Conservation (phyloP, 2,888 invertebrate genomes). For the Netelia inedita region DNA sequence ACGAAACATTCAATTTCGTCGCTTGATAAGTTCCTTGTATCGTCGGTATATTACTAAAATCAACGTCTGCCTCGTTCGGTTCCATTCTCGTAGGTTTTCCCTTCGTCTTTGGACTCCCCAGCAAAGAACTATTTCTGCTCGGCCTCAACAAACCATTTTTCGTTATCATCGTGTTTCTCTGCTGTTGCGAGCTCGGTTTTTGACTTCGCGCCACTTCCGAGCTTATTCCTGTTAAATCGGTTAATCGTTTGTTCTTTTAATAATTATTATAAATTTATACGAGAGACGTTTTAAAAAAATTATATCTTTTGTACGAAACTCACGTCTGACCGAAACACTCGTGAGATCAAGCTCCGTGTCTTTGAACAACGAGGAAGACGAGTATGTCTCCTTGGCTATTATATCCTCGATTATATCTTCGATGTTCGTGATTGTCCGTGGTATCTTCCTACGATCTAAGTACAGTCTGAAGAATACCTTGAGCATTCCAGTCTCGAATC, state of each 20-base stretch:
- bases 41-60: constrained; percentile 82
- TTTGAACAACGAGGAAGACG: constrained; percentile 90
- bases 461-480: constrained; percentile 92
- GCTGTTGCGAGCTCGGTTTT: constrained; percentile 75
- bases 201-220: constrained; percentile 73
- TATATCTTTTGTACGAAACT: constrained; percentile 76
- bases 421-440: constrained; percentile 91
- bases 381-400: constrained; percentile 90
- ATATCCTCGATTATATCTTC: constrained; percentile 92
- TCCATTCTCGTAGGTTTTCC: constrained; percentile 76
- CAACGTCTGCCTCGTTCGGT: constrained; percentile 79
- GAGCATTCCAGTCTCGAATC: constrained; percentile 91
- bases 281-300: background rate
- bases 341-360: constrained; percentile 91
- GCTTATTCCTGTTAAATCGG: constrained; percentile 76
- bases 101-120: constrained; percentile 78
- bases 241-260: background rate
- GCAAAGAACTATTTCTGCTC: constrained; percentile 78
- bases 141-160: constrained; percentile 82
- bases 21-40: constrained; percentile 83
- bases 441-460: constrained; percentile 93
- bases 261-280: background rate
- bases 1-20: constrained; percentile 78
- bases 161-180: constrained; percentile 83
- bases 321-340: constrained; percentile 90